phyloP scores from a whole-genome alignment of 2,797 vertebrate species.

The Thunnus albacares region DNA sequence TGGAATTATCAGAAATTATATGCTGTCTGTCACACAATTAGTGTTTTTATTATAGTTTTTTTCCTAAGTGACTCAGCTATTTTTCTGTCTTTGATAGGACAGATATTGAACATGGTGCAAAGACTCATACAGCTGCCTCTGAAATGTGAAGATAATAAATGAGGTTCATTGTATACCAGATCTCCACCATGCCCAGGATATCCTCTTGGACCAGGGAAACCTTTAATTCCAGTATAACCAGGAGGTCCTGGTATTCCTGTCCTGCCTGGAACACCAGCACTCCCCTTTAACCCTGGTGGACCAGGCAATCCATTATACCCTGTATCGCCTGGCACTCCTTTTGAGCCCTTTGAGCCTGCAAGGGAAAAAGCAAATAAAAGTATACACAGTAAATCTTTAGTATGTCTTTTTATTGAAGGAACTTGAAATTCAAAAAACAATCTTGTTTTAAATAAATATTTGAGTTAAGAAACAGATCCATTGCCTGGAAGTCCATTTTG shows the following conservation, averaged over 20 bases:
- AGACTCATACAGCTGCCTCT: neutral
- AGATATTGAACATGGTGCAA: neutral
- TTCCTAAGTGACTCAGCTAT: neutral
- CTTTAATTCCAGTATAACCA: constrained; percentile 67
- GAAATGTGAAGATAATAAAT: constrained; percentile 12
- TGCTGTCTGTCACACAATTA: neutral
- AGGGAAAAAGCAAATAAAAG: neutral
- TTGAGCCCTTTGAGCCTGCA: constrained; percentile 62
- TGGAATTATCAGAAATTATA: neutral
- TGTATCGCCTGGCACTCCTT: constrained; percentile 57
- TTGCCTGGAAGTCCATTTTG: constrained; percentile 63
- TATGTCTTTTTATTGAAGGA: neutral
- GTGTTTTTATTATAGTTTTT: neutral
- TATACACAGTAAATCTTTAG: too few species aligned
- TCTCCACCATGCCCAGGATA: constrained; percentile 64
- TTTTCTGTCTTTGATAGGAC: neutral
- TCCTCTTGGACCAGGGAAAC: constrained; percentile 69
- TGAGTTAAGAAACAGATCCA: neutral
- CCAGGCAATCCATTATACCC: constrained; percentile 63
- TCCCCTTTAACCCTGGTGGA: constrained; percentile 59
- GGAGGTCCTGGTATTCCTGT: constrained; percentile 50
- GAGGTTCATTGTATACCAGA: constrained; percentile 44
- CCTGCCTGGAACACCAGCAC: constrained; percentile 58
- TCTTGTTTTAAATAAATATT: neutral
- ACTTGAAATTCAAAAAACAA: neutral